phyloP scores from a whole-genome alignment of 2,113 vertebrate species.

The Bubo blakistoni region DNA sequence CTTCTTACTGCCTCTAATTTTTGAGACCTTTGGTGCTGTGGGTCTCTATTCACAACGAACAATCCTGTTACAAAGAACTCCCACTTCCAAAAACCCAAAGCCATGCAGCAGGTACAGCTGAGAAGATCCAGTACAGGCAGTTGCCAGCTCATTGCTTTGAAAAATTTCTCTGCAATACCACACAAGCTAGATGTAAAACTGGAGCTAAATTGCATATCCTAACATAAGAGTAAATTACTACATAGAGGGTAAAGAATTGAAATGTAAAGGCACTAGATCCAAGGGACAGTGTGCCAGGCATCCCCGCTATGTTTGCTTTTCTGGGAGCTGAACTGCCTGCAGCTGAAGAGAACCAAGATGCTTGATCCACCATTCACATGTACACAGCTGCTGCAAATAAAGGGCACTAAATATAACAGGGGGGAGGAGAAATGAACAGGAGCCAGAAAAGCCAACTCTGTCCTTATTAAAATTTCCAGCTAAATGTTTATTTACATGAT shows the following conservation, averaged over 20 bases:
- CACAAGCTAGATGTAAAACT: background rate
- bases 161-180: background rate
- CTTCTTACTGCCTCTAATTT: background rate
- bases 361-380: background rate
- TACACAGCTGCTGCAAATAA: background rate
- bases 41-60: background rate
- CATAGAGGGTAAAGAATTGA: background rate
- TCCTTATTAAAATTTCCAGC: background rate
- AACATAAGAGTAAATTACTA: background rate
- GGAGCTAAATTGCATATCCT: background rate
- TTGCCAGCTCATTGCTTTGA: background rate
- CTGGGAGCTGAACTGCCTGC: background rate
- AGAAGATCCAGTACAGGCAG: background rate
- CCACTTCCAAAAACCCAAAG: background rate
- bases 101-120: background rate
- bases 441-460: background rate
- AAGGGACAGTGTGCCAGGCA: background rate
- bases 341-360: background rate
- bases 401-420: background rate
- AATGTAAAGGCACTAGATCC: background rate
- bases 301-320: background rate
- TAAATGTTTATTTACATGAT: background rate
- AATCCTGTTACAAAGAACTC: background rate
- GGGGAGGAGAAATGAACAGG: background rate
- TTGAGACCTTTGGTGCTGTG: background rate